Percentiles rank a stretch among this genome's conserved stretches.
These are phyloP conservation scores for Heliornis fulica DNA, from an alignment of 2,113 vertebrate genomes.

Conservation along the genomic window DNA sequence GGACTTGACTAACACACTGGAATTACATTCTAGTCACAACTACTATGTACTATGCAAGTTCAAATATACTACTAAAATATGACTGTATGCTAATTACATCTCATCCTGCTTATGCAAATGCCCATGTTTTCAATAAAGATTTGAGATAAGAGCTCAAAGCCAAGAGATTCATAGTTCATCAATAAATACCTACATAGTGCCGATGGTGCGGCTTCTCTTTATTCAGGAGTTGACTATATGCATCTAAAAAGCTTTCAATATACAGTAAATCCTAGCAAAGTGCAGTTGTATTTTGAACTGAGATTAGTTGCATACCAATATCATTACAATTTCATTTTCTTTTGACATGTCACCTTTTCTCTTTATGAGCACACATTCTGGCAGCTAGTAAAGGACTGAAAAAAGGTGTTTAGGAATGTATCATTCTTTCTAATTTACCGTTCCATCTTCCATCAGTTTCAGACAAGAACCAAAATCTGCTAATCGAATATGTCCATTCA, in stretches of 20 bases:
- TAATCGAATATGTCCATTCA: constrained; percentile 98
- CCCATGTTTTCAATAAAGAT: neutral
- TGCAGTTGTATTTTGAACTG: neutral
- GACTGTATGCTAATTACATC: neutral
- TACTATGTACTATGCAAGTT: neutral
- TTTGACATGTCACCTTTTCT: neutral
- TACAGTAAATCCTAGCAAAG: neutral
- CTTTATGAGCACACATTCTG: neutral
- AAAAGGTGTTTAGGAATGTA: neutral
- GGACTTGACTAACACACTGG: neutral
- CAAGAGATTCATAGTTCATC: neutral
- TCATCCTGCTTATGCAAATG: neutral
- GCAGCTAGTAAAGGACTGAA: neutral
- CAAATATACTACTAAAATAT: neutral
- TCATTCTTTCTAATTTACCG: constrained; percentile 76
- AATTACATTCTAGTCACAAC: neutral
- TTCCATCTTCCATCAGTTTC: constrained; percentile 97
- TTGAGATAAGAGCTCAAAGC: neutral
- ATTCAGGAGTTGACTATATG: neutral
- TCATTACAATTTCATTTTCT: neutral
- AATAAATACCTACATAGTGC: neutral
- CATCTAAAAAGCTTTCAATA: neutral
- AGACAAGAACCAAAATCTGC: constrained; percentile 99
- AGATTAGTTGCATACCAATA: neutral
- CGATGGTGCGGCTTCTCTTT: neutral